phyloP scores from a whole-genome alignment of 2,888 invertebrate species.

The Trissoscelio sp. region DNA sequence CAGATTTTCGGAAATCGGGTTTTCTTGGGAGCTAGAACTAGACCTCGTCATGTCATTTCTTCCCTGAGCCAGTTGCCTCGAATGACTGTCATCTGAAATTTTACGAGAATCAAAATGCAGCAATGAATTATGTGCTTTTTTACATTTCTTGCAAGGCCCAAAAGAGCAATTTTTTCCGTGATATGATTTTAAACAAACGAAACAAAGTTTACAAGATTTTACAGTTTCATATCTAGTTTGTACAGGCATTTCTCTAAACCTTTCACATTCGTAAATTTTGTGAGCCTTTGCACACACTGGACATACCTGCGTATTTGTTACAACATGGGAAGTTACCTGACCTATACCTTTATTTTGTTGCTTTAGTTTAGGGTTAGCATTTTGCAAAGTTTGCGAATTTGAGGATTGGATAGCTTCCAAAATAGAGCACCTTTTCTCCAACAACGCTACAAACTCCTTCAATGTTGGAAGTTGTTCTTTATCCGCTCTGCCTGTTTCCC shows the following conservation, averaged over 20 bases:
- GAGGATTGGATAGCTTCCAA: too few species aligned
- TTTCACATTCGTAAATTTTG: background rate
- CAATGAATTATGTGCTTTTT: background rate
- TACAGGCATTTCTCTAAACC: slow-evolving; percentile 5
- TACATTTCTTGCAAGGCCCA: background rate
- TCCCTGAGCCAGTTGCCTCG: too few species aligned
- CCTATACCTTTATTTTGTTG: background rate
- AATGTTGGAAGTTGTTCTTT: too few species aligned
- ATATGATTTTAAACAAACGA: background rate
- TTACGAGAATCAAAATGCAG: background rate
- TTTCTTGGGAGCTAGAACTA: too few species aligned
- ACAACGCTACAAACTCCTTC: too few species aligned
- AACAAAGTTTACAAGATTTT: background rate
- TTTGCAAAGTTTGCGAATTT: too few species aligned
- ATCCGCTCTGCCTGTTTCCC: too few species aligned
- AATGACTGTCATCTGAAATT: too few species aligned
- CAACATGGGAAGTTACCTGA: slow-evolving; percentile 10
- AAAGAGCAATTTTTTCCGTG: background rate
- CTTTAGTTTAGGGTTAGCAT: too few species aligned
- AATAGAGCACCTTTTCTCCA: too few species aligned
- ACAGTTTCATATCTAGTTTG: background rate
- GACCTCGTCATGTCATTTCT: too few species aligned
- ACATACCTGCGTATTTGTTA: background rate
- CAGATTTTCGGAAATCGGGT: too few species aligned
- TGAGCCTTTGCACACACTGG: background rate